These are phyloP conservation scores for Mechanitis mazaeus DNA, from an alignment of 2,888 invertebrate species.

Conservation along the genomic window DNA sequence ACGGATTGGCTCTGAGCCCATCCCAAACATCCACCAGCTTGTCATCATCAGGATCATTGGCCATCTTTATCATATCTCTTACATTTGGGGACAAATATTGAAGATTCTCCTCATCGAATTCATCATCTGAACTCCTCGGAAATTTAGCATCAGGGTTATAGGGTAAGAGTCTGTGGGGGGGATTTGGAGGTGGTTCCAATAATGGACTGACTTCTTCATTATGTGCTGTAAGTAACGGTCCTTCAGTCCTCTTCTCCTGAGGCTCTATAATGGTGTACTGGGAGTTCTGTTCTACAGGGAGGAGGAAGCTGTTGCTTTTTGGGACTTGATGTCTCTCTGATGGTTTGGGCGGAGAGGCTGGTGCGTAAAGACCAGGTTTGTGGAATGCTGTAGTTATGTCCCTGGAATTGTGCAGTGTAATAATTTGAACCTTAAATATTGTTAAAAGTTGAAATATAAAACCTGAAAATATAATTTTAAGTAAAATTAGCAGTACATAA, in stretches of 20 bases:
- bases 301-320: constrained; percentile 51
- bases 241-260: constrained; percentile 46
- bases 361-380: constrained; percentile 74
- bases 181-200: constrained; percentile 52
- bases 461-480: background rate
- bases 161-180: constrained; percentile 51
- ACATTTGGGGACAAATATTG: constrained; percentile 65
- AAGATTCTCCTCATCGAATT: constrained; percentile 58
- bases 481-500: background rate
- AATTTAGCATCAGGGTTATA: constrained; percentile 44
- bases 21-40: constrained; percentile 60
- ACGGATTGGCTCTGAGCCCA: constrained; percentile 46
- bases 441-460: background rate
- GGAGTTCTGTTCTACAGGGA: constrained; percentile 53
- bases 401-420: constrained; percentile 39
- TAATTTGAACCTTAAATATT: background rate
- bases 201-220: constrained; percentile 58
- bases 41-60: constrained; percentile 55
- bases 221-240: constrained; percentile 53
- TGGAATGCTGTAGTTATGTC: constrained; percentile 63
- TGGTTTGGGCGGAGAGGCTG: constrained; percentile 63
- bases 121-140: constrained; percentile 53
- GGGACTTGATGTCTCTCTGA: constrained; percentile 49
- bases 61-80: constrained; percentile 62
- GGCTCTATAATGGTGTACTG: constrained; percentile 63